phyloP scores from a whole-genome alignment of 2,888 invertebrate genomes.

The Drosophila fulvimacula region DNA sequence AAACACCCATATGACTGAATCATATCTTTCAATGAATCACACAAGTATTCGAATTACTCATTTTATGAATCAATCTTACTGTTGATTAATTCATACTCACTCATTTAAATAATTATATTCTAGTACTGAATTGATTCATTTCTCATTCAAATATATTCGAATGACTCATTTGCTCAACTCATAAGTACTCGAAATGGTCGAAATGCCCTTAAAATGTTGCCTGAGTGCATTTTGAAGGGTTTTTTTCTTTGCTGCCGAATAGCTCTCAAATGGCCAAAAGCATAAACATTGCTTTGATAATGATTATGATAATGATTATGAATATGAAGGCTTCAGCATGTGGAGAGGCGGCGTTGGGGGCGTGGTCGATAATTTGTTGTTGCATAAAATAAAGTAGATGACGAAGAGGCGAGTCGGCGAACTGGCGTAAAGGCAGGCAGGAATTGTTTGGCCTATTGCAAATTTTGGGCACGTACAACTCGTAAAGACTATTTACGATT shows the following conservation, averaged over 20 bases:
- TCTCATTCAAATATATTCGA: neutral
- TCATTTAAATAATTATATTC: no score
- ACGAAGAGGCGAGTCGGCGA: slow-evolving; percentile 1
- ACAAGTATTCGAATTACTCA: neutral
- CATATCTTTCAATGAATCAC: neutral
- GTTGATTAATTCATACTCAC: no score
- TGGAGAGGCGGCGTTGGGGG: neutral
- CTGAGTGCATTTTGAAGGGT: slow-evolving; percentile 28
- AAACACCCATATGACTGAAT: no score
- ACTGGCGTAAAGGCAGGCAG: slow-evolving; percentile 6
- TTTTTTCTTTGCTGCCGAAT: neutral
- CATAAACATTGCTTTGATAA: slow-evolving; percentile 73
- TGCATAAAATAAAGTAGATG: slow-evolving; percentile 35
- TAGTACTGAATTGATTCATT: neutral
- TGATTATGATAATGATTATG: slow-evolving; percentile 66
- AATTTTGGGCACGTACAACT: slow-evolving; percentile 78
- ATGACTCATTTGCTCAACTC: slow-evolving; percentile 6
- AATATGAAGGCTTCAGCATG: slow-evolving; percentile 57
- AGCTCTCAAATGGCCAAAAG: slow-evolving; percentile 10
- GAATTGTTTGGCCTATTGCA: slow-evolving; percentile 75
- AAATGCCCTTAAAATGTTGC: slow-evolving; percentile 7
- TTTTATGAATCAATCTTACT: neutral
- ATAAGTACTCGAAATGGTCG: neutral
- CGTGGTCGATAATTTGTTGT: slow-evolving; percentile 71
- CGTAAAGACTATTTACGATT: slow-evolving; percentile 80